Evolutionary conservation across 2,113 vertebrate species (phyloP), one percentile per base, ranked within the genome.

Genomic region (Micromys minutus): DNA sequence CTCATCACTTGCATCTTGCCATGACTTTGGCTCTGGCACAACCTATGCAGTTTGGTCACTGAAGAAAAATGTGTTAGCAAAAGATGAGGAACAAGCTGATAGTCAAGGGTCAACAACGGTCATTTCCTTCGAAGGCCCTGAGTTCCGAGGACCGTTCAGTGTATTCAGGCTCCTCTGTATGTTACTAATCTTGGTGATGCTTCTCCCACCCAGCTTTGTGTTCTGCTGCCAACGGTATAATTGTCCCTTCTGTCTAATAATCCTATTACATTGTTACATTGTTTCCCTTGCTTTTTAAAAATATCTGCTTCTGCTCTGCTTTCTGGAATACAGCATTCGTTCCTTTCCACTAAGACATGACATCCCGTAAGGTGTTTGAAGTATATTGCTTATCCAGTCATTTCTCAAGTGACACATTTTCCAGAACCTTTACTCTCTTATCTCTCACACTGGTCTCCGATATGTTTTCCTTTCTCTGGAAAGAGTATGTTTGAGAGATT

Each of bases 261-360:
- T 65, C 31, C 63, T 31, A 65, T 74, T 84, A 36, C 87, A 90
- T 67, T 16, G 42, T 74, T 84, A 36, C 87, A 90, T 67, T 16
- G 42, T 76, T 65, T 57, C 91, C 9, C 47, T 72, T 79, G 34
- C 8, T 57, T 87, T 95, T 94, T 67, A 52, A 57, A 85, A 96
- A 39, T 39, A 65, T 26, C 7, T 19, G 39, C 67, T 42, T 81
- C 17, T 0, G 11, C 29, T 75, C 69, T 88, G 26, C 16, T 88
- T n/a, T 94, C 42, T 77, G 9, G 29, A 94, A 45, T 67, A 63
- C 0, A 59, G 29, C 16, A 31, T 36, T 34, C 77, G 9, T 31
- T 22, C n/a, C 26, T 61, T 71, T 61, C n/a, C 39, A 55, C 50
- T 87, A 74, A 50, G 92, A 59, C 79, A 57, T 15, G 29, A 24